A percentile compares a stretch with the other conserved stretches of the same genome.
Conservation (phyloP, 2,888 invertebrate genomes). For the Diplolepis rosae region DNA sequence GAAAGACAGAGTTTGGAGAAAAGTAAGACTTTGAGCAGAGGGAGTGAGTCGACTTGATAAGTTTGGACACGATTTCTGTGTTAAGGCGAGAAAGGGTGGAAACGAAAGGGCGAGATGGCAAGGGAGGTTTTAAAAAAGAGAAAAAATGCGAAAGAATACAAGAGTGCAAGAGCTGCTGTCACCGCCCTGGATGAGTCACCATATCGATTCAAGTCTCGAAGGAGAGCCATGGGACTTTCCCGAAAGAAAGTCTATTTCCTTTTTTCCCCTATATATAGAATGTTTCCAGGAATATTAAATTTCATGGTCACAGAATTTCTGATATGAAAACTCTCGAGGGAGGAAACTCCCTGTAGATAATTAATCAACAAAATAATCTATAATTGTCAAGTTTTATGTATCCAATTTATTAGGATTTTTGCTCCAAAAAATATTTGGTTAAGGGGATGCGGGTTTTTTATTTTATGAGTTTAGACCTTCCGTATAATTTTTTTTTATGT, state of each 20-base stretch:
- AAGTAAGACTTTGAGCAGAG: slow-evolving; percentile 32
- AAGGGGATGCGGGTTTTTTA: too few species aligned
- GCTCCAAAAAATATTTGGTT: too few species aligned
- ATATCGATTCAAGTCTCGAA: slow-evolving; percentile 63
- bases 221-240: neutral
- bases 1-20: slow-evolving; percentile 19
- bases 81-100: slow-evolving; percentile 43
- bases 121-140: slow-evolving; percentile 38
- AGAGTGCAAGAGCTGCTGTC: slow-evolving; percentile 54
- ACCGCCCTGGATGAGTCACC: slow-evolving; percentile 71
- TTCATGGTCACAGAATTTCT: slow-evolving; percentile 52
- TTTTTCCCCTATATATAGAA: slow-evolving; percentile 39
- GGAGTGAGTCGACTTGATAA: slow-evolving; percentile 50
- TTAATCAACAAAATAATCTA: neutral
- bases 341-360: too few species aligned
- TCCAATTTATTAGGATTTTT: neutral
- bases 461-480: too few species aligned
- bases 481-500: too few species aligned
- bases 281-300: slow-evolving; percentile 58
- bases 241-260: slow-evolving; percentile 4
- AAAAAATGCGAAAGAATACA: slow-evolving; percentile 48
- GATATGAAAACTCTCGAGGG: too few species aligned
- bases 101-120: slow-evolving; percentile 29
- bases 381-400: neutral
- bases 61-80: slow-evolving; percentile 67